A percentile compares a stretch with the other conserved stretches of the same genome.
phyloP scores from a whole-genome alignment of 2,888 invertebrate species.

The Synanthedon vespiformis region DNA sequence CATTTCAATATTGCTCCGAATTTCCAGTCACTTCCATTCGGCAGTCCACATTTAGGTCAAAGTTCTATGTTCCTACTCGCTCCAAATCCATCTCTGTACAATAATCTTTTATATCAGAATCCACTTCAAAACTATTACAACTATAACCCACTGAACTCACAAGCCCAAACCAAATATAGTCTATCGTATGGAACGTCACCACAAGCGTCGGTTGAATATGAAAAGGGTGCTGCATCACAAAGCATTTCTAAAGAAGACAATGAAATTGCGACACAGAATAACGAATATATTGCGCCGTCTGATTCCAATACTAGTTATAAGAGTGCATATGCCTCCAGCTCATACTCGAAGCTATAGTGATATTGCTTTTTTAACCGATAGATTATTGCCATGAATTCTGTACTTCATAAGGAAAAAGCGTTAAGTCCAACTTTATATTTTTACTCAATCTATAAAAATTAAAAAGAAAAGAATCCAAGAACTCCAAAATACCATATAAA shows the following conservation, averaged over 20 bases:
- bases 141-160: constrained; percentile 46
- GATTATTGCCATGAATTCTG: too few species aligned
- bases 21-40: constrained; percentile 32
- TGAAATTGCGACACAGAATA: constrained; percentile 31
- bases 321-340: constrained; percentile 25
- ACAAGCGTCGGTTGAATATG: constrained; percentile 37
- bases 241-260: constrained; percentile 47
- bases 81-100: constrained; percentile 41
- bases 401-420: too few species aligned
- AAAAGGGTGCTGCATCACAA: constrained; percentile 35
- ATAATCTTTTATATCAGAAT: constrained; percentile 37
- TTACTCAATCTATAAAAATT: too few species aligned
- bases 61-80: constrained; percentile 49
- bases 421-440: too few species aligned
- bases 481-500: too few species aligned
- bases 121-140: constrained; percentile 47
- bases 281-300: constrained; percentile 39
- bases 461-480: too few species aligned
- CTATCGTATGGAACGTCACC: constrained; percentile 26
- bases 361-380: not conserved
- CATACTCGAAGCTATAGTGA: constrained; percentile 32
- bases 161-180: constrained; percentile 48
- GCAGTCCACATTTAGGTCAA: constrained; percentile 39
- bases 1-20: constrained; percentile 35
- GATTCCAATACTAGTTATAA: constrained; percentile 44